phyloP scores from a whole-genome alignment of 2,113 vertebrate species.

The Thamnophis sirtalis region DNA sequence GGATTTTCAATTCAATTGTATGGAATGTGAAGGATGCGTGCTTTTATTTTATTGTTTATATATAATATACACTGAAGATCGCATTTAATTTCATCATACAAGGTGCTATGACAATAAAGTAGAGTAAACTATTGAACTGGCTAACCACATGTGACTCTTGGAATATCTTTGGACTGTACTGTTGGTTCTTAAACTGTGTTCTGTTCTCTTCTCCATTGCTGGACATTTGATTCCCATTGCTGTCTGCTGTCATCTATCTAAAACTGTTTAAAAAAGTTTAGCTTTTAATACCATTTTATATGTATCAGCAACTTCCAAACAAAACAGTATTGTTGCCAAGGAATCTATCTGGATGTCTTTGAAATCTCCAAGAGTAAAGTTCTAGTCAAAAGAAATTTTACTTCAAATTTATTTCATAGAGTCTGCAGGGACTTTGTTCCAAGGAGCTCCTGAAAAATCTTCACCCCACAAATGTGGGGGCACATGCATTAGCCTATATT shows the following conservation, averaged over 20 bases:
- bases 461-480: background rate
- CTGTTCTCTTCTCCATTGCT: no score
- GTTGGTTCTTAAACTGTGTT: no score
- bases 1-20: no score
- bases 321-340: background rate
- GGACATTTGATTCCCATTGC: no score
- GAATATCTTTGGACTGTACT: background rate
- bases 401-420: background rate
- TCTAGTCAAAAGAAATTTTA: background rate
- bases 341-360: background rate
- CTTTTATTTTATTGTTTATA: no score
- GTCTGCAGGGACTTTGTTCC: background rate
- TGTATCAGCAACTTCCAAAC: background rate
- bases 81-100: no score
- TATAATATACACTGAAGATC: no score
- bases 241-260: no score
- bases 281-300: background rate
- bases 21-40: no score
- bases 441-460: background rate
- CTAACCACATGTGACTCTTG: background rate
- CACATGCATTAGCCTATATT: background rate
- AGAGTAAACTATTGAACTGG: background rate
- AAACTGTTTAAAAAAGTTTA: background rate
- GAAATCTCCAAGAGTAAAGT: background rate
- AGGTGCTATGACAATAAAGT: no score